These are phyloP conservation scores for Drosophila incognita DNA, from an alignment of 2,888 invertebrate genomes.

Conservation along the genomic window DNA sequence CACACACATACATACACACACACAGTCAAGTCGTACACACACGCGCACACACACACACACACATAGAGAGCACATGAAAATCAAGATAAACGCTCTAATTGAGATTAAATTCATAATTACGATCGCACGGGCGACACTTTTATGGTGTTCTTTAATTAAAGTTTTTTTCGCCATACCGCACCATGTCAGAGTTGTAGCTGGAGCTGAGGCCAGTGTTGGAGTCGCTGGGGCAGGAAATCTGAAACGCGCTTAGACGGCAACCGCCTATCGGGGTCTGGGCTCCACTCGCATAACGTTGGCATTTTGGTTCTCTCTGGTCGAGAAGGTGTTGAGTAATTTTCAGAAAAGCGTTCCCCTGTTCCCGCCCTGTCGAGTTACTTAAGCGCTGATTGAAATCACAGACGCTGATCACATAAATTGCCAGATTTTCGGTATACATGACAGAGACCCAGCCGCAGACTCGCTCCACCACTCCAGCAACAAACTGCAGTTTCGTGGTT, in stretches of 20 bases:
- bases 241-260: conserved; percentile 65
- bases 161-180: conserved; percentile 47
- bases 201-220: conserved; percentile 6
- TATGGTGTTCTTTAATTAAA: conserved; percentile 85
- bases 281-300: background rate
- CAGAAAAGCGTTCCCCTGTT: conserved; percentile 13
- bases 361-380: conserved; percentile 20
- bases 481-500: conserved; percentile 21
- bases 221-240: conserved; percentile 60
- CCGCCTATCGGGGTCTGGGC: conserved; percentile 41
- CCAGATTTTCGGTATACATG: conserved; percentile 78
- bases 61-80: conserved; percentile 48
- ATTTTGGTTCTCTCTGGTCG: conserved; percentile 13
- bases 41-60: conserved; percentile 6
- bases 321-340: conserved; percentile 82
- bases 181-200: conserved; percentile 2
- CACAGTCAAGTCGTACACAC: conserved; percentile 7
- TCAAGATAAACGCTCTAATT: conserved; percentile 83
- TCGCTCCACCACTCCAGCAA: conserved; percentile 7
- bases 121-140: conserved; percentile 84
- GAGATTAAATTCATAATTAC: conserved; percentile 85
- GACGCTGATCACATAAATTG: conserved; percentile 83
- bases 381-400: conserved; percentile 81
- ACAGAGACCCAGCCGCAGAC: conserved; percentile 43
- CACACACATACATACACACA: conserved; percentile 28